Conservation (phyloP, 2,888 invertebrate species). For the Eilema sororculum region DNA sequence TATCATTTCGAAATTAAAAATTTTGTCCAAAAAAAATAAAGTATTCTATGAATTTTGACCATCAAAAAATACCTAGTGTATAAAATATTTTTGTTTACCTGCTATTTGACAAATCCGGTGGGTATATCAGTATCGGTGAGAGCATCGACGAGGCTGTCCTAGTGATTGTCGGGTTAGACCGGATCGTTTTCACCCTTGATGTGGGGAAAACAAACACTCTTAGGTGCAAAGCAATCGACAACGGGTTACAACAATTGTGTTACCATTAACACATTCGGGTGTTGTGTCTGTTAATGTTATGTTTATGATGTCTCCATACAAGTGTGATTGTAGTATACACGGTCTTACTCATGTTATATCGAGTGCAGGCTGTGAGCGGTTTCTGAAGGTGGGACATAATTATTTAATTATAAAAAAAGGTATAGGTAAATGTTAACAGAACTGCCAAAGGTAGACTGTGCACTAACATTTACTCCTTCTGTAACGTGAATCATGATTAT, state of each 20-base stretch:
- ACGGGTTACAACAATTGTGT: constrained; percentile 59
- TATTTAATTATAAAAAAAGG: too few relatives aligned
- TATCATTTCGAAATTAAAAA: neutral
- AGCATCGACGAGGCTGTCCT: constrained; percentile 86
- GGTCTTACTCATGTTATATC: neutral
- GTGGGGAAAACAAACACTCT: constrained; percentile 78
- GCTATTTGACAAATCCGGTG: constrained; percentile 84
- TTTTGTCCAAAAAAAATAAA: constrained; percentile 35
- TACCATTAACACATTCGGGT: constrained; percentile 47
- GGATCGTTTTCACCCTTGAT: constrained; percentile 85
- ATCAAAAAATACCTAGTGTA: constrained; percentile 34
- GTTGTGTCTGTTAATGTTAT: constrained; percentile 37
- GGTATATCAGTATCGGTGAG: constrained; percentile 86
- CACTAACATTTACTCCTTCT: too few relatives aligned
- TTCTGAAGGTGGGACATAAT: too few relatives aligned
- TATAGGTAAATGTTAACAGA: too few relatives aligned
- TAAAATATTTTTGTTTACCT: constrained; percentile 71
- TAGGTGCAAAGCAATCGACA: constrained; percentile 80
- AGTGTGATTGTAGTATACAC: constrained; percentile 26
- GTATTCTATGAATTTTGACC: constrained; percentile 57
- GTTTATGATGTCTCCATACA: constrained; percentile 29
- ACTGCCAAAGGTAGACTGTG: too few relatives aligned
- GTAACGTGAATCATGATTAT: too few relatives aligned
- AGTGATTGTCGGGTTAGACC: constrained; percentile 86
- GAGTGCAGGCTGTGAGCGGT: constrained; percentile 2